Conservation (phyloP, 2,113 vertebrate genomes). For the Elgaria multicarinata region DNA sequence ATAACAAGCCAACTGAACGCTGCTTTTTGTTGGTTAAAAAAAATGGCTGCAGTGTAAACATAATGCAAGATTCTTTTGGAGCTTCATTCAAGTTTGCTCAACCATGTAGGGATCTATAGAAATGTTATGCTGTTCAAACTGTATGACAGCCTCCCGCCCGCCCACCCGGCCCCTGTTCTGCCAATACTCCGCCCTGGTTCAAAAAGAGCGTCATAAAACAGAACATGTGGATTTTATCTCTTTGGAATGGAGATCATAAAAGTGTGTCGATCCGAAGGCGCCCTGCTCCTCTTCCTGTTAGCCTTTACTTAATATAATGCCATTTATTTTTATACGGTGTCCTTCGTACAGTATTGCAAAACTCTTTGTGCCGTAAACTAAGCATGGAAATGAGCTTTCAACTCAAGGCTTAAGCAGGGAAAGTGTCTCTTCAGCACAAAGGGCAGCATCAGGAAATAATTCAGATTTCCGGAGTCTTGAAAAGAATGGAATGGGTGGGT, state of each 20-base stretch:
- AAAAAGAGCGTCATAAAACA: slow-evolving; percentile 46
- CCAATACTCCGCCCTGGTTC: neutral
- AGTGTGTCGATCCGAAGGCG: slow-evolving; percentile 36
- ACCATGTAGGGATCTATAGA: slow-evolving; percentile 7
- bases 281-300: slow-evolving; percentile 41
- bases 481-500: neutral
- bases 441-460: neutral
- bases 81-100: slow-evolving; percentile 34
- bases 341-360: slow-evolving; percentile 61
- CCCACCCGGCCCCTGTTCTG: neutral
- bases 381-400: slow-evolving; percentile 24
- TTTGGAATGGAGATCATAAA: slow-evolving; percentile 47
- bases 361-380: slow-evolving; percentile 32
- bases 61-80: slow-evolving; percentile 36
- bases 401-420: neutral
- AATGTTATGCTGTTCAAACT: accelerated
- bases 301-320: slow-evolving; percentile 55
- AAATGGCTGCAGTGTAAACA: slow-evolving; percentile 48
- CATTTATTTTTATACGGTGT: slow-evolving; percentile 67
- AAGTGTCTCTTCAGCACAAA: neutral
- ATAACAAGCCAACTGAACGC: slow-evolving; percentile 49
- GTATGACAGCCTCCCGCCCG: neutral
- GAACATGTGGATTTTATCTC: slow-evolving; percentile 59
- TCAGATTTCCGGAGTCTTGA: neutral
- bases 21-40: slow-evolving; percentile 54